These are phyloP conservation scores for Virgularia gustaviana DNA, from an alignment of 92 coral and sea anemone species.

Conservation along the genomic window DNA sequence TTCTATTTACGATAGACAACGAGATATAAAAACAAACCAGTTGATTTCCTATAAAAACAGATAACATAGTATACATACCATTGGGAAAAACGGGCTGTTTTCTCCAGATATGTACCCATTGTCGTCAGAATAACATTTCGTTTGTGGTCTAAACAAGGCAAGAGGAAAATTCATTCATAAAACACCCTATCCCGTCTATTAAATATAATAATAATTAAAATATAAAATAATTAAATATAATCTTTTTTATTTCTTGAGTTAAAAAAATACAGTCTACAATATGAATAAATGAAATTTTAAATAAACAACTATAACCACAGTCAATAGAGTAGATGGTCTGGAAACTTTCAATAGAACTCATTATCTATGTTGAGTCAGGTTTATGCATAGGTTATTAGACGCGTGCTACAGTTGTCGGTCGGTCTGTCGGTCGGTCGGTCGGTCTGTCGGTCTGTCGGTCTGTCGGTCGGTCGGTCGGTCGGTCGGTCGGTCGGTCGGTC, in stretches of 20 bases:
- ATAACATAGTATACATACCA: slow-evolving; percentile 54
- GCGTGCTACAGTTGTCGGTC: too few species aligned
- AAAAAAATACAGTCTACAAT: too few species aligned
- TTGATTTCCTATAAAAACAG: neutral
- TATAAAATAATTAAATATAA: neutral
- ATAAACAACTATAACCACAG: slow-evolving; percentile 2
- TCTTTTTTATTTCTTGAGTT: too few species aligned
- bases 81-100: slow-evolving; percentile 83
- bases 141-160: slow-evolving; percentile 65
- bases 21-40: neutral
- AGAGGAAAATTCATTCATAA: neutral
- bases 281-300: neutral
- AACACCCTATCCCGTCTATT: neutral
- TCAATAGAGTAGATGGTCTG: slow-evolving; percentile 28
- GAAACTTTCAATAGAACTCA: too few species aligned
- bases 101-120: slow-evolving; percentile 95
- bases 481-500: too few species aligned
- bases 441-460: too few species aligned
- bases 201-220: too few species aligned
- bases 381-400: too few species aligned
- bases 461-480: too few species aligned
- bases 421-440: too few species aligned
- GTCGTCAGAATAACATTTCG: slow-evolving; percentile 96
- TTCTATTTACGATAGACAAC: neutral
- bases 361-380: too few species aligned